Base-by-base conservation (phyloP, 2,113 vertebrate species). In the Prochilodus magdalenae region DNA sequence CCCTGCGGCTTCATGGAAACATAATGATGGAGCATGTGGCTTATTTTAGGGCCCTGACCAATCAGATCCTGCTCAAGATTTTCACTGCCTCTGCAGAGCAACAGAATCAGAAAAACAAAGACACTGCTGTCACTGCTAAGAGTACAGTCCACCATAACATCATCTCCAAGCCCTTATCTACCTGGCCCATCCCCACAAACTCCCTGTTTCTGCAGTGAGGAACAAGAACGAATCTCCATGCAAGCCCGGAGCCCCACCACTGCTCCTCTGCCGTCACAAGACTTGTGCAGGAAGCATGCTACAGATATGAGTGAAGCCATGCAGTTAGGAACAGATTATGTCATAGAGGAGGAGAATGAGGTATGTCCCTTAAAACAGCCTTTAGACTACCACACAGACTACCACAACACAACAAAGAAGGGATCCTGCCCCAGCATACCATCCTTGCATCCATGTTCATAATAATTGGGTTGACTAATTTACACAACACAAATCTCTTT, bases 41-140 rank as follows among this genome's bases (percentile, higher is more conserved):
- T 71, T 62, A 73, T 80, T 84, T 83, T 75, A 70, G 74, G 67
- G 87, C 77, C 53, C 22, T 57, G 77, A 67, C 27, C 49, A 22
- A 44, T 86, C 33, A 83, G 4, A 62, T 49, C 33, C 13, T 40
- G 40, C 29, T 16, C 30, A 44, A 82, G 26, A 62, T 60, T 15
- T 29, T 15, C 33, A 77, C 86, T 72, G 80, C 59, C 77, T 81
- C 22, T 6, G 0, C 65, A 18, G 7, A 47, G 12, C 22, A 47
- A 73, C 47, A 22, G 33, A 12, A 10, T 44, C 30, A 67, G 65
- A 67, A 36, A 36, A 65, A 67, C 29, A 20, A 22, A 65, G 29
- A 15, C 4, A 30, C 4, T 65, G 60, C 65, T 67, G 30, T 67
- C 14, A 5, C 30, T 36, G 15, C 1, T 36, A 67, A 16, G 29